Evolutionary conservation across 30 jellyfish, hydroid and myxozoan genomes (phyloP).

Genomic region (Phacellophora camtschatica): DNA sequence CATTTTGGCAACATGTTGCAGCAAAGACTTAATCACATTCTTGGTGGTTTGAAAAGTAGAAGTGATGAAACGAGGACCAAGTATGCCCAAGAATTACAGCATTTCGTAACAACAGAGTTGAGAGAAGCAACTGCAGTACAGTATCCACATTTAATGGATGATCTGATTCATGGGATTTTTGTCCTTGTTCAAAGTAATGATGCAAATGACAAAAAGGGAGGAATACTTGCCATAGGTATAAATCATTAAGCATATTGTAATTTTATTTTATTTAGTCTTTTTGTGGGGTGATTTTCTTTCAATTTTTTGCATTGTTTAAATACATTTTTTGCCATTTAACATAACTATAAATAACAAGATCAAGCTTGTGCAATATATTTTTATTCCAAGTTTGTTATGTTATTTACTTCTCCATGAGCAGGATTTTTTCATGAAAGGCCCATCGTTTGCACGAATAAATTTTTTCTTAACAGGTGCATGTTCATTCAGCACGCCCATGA

Average conservation of each 20-base stretch:
- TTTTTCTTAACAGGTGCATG: no score
- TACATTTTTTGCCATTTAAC: no score
- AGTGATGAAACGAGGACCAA: slow-evolving; percentile 75
- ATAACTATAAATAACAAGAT: no score
- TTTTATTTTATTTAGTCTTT: no score
- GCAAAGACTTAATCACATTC: slow-evolving; percentile 80
- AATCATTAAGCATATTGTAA: not conserved
- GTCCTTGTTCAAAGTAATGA: slow-evolving; percentile 84
- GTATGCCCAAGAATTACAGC: slow-evolving; percentile 78
- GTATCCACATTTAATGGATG: slow-evolving; percentile 78
- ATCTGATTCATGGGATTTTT: slow-evolving; percentile 67
- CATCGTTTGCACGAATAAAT: no score
- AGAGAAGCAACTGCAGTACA: slow-evolving; percentile 92
- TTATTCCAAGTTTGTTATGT: no score
- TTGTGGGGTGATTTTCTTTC: no score
- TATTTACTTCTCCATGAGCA: no score
- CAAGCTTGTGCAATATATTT: no score
- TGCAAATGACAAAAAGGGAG: slow-evolving; percentile 91
- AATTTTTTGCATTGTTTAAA: no score
- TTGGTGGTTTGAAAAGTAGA: slow-evolving; percentile 76
- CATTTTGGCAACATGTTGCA: slow-evolving; percentile 76
- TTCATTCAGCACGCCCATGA: no score
- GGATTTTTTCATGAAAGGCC: no score
- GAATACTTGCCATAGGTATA: slow-evolving; percentile 86
- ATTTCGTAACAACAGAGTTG: slow-evolving; percentile 90